Base-by-base conservation (phyloP, 2,797 vertebrate species). In the Calcarius lapponicus region DNA sequence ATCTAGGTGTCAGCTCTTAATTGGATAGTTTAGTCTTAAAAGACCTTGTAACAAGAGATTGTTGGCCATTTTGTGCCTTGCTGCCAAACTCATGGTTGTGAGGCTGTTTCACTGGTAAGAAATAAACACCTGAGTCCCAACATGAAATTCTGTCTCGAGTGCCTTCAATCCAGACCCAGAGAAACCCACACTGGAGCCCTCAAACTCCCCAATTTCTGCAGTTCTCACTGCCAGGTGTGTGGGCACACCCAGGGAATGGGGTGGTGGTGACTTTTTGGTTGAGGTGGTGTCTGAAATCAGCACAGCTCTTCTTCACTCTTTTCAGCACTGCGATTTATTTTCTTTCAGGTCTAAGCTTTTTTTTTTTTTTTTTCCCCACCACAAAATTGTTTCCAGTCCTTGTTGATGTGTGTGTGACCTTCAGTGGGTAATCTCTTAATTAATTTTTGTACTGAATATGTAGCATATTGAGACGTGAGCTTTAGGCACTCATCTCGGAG, bases 371-470 rank as follows among this genome's bases (percentile, higher is more conserved):
- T 32, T 54, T 16, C 38, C 66, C n/a, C 5, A 0, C 54, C 47
- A 13, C 56, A 60, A 58, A 90, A 84, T 47, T 56, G 38, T 96
- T 93, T 73, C 42, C 67, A 80, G 80, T 58, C 47, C 87, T 74
- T 72, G 66, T 76, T 43, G 60, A n/a, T 50, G 90, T 86, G 84
- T 81, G 31, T 79, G 21, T 91, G 90, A 94, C 95, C 95, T 97
- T 96, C 90, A 86, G 4, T 6, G 20, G 43, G 36, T 88, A 64
- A 76, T 91, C 83, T 94, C 80, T 90, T 90, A 81, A 93, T 96
- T 93, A 51, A 54, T 88, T 93, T 93, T 92, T 61, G 82, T 47
- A 61, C 88, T 81, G 79, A 82, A 34, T 82, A 18, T 70, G 47
- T 60, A 57, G 89, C 69, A 47, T 64, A 66, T 83, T 80, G 95